Evolutionary conservation across 1,140 invertebrate genomes (phyloP).

Genomic region (Drosophila nigromelanica): DNA sequence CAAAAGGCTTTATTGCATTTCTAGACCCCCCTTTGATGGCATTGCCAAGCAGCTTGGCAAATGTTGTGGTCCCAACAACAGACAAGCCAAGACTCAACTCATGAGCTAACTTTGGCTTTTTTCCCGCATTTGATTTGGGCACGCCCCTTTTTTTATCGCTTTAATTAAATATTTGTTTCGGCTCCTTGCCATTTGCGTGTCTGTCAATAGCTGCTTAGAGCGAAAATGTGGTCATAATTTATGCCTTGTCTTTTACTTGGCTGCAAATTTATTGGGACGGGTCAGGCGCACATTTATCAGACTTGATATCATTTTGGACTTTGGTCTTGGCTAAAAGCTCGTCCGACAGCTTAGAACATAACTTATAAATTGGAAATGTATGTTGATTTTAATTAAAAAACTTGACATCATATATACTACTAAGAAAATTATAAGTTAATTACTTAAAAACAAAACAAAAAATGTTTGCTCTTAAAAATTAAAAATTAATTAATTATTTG

Average conservation of each 20-base stretch:
- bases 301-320: not conserved
- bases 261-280: constrained; percentile 8
- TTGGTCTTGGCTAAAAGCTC: not conserved
- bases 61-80: constrained; percentile 7
- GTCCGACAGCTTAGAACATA: no score
- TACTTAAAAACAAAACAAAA: no score
- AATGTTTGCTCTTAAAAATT: no score
- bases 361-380: no score
- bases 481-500: no score
- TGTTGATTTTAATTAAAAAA: no score
- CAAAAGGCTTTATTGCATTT: not conserved
- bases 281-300: constrained; percentile 20
- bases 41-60: constrained; percentile 1
- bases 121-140: constrained; percentile 1
- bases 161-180: constrained; percentile 23
- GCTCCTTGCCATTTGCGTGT: constrained; percentile 26
- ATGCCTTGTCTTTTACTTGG: constrained; percentile 2
- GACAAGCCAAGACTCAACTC: constrained; percentile 3
- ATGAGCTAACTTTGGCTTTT: not conserved
- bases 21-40: not conserved
- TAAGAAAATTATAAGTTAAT: not conserved
- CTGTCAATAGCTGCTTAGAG: constrained; percentile 10
- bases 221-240: constrained; percentile 11
- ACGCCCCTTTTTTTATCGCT: constrained; percentile 10
- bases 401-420: no score